Conservation (phyloP, 2,888 invertebrate genomes). For the Beris morrisii region DNA sequence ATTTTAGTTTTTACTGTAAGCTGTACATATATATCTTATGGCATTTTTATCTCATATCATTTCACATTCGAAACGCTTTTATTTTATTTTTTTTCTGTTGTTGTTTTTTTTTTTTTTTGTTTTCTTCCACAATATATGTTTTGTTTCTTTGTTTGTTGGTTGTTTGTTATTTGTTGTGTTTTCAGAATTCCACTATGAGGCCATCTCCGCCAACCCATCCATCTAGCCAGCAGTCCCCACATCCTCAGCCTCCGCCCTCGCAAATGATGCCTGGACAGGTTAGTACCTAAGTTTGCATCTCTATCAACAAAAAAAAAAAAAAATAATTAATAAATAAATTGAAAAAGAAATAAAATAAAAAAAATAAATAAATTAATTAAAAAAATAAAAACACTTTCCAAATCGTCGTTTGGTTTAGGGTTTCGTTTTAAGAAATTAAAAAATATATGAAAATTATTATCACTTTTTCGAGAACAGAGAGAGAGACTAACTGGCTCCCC, state of each 20-base stretch:
- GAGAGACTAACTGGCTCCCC: too few relatives aligned
- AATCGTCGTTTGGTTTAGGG: too few relatives aligned
- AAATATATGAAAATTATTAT: too few relatives aligned
- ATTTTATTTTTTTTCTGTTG: not conserved
- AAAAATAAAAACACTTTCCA: too few relatives aligned
- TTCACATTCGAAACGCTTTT: too few relatives aligned
- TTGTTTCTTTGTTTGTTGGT: constrained; percentile 40
- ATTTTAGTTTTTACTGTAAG: too few relatives aligned
- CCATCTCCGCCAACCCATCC: constrained; percentile 84
- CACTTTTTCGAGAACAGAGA: too few relatives aligned
- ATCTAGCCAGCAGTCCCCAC: constrained; percentile 89
- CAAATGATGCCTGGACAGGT: constrained; percentile 80
- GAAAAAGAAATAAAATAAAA: too few relatives aligned
- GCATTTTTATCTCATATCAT: too few relatives aligned
- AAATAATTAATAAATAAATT: not conserved
- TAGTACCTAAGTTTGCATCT: constrained; percentile 40
- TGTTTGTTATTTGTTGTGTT: constrained; percentile 49
- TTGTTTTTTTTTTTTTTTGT: constrained; percentile 25
- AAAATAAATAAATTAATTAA: constrained; percentile 10
- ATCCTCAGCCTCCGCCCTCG: constrained; percentile 79
- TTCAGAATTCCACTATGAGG: constrained; percentile 76
- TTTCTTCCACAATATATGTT: constrained; percentile 15
- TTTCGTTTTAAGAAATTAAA: too few relatives aligned
- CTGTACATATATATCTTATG: too few relatives aligned
- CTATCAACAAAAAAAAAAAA: not conserved